Conservation (phyloP, 2,113 vertebrate genomes). For the Lutjanus erythropterus region DNA sequence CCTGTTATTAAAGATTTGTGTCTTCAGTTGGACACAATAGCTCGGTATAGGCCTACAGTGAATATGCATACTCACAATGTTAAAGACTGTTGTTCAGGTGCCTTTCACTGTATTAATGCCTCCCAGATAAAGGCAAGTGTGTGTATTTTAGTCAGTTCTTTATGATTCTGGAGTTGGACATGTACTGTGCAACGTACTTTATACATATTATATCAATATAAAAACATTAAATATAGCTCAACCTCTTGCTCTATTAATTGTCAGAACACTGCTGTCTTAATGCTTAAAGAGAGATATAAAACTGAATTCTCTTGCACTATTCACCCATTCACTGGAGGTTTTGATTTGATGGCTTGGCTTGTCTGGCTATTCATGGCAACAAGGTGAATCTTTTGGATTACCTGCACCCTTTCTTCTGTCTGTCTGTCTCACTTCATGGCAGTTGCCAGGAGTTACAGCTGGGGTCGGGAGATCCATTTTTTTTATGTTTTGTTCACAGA, state of each 20-base stretch:
- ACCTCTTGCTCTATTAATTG: background rate
- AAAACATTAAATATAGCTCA: no score
- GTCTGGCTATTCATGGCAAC: conserved; percentile 30
- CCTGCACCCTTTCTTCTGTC: background rate
- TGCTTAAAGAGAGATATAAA: conserved; percentile 24
- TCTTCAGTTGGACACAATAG: background rate
- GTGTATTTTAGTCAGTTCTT: background rate
- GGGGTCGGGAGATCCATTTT: background rate
- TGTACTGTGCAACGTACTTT: no score
- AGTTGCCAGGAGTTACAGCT: conserved; percentile 37
- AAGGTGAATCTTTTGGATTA: conserved; percentile 43
- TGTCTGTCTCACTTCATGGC: background rate
- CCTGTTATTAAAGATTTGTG: background rate
- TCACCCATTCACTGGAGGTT: conserved; percentile 7
- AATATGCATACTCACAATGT: background rate
- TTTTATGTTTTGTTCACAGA: background rate
- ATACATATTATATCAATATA: background rate
- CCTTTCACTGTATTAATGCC: background rate
- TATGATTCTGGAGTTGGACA: background rate
- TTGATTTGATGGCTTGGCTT: conserved; percentile 25
- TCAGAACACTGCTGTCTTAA: background rate
- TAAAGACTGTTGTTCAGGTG: background rate
- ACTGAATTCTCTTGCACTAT: conserved; percentile 1
- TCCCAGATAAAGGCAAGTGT: background rate
- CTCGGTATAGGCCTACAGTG: background rate